These are phyloP conservation scores for Diadumene lineata DNA, from an alignment of 92 coral and sea anemone genomes.

Conservation along the genomic window DNA sequence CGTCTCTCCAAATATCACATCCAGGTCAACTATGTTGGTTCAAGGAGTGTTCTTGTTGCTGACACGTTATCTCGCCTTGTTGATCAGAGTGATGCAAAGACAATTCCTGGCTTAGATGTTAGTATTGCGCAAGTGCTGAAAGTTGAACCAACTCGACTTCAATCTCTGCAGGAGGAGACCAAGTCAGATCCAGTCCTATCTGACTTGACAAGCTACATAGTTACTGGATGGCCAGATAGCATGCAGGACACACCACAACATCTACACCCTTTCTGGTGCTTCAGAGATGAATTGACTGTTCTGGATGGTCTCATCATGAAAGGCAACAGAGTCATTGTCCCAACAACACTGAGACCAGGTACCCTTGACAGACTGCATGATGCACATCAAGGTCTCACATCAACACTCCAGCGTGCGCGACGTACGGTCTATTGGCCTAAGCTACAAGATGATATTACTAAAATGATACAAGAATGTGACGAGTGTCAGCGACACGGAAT, in stretches of 20 bases:
- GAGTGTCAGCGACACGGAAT: slow-evolving; percentile 59
- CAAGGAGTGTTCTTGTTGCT: slow-evolving; percentile 45
- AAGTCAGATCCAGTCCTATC: slow-evolving; percentile 19
- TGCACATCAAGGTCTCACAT: slow-evolving; percentile 65
- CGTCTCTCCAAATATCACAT: slow-evolving; percentile 63
- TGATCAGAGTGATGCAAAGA: slow-evolving; percentile 38
- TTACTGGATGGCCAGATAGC: slow-evolving; percentile 56
- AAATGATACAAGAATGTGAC: slow-evolving; percentile 53
- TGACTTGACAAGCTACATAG: slow-evolving; percentile 32
- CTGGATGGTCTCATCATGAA: slow-evolving; percentile 53
- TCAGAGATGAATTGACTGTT: slow-evolving; percentile 52
- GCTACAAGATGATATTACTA: slow-evolving; percentile 50
- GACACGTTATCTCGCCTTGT: slow-evolving; percentile 59
- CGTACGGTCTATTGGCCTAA: slow-evolving; percentile 54
- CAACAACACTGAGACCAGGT: slow-evolving; percentile 50
- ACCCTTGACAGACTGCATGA: slow-evolving; percentile 31
- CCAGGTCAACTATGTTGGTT: slow-evolving; percentile 41
- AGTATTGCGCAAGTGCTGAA: no score
- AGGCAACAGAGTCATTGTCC: slow-evolving; percentile 41
- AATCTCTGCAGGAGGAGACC: slow-evolving; percentile 38
- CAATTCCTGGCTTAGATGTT: slow-evolving; percentile 33
- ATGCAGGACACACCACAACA: slow-evolving; percentile 36
- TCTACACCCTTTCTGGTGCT: slow-evolving; percentile 51
- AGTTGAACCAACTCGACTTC: slow-evolving; percentile 48
- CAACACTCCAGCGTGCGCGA: no score